phyloP scores from a whole-genome alignment of 2,113 vertebrate species.

The Rhinoderma darwinii region DNA sequence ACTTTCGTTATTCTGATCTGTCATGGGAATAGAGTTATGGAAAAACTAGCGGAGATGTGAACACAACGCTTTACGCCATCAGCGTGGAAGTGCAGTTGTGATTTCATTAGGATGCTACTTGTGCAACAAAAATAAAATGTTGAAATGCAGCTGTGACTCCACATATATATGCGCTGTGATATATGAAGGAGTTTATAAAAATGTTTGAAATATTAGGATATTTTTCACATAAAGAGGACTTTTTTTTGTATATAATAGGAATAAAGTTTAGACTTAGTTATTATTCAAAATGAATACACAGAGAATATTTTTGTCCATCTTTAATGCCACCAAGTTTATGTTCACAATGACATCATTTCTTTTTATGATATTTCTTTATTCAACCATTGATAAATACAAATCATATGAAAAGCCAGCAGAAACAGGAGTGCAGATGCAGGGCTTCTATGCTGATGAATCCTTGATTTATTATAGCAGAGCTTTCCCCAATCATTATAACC shows the following conservation, averaged over 20 bases:
- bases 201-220: no score
- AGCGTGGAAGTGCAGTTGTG: no score
- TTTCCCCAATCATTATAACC: conserved; percentile 97
- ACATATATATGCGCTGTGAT: no score
- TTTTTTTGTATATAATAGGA: no score
- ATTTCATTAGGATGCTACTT: no score
- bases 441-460: not conserved
- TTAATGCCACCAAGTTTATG: not conserved
- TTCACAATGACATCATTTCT: not conserved
- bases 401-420: not conserved
- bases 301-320: not conserved
- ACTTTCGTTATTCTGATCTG: no score
- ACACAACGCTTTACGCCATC: no score
- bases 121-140: no score
- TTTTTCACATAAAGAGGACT: no score
- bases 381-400: not conserved
- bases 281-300: not conserved
- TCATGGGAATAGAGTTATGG: no score
- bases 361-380: not conserved
- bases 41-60: no score
- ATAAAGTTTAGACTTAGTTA: not conserved
- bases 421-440: not conserved
- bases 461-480: conserved; percentile 50
- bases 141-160: no score
- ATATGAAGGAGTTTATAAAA: not conserved